Conservation (phyloP, 2,888 invertebrate species). For the Xylophagus ater region DNA sequence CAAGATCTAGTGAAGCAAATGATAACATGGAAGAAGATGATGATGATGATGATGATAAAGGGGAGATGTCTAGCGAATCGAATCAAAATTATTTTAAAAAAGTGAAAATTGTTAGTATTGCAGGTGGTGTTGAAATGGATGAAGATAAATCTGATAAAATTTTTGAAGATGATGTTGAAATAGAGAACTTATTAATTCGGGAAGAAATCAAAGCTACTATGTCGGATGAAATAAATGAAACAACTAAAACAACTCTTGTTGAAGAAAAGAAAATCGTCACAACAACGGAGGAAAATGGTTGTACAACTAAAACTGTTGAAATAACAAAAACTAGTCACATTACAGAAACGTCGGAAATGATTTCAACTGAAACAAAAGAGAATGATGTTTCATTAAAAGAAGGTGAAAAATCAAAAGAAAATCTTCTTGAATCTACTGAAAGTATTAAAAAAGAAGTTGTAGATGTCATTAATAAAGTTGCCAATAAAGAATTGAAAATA, state of each 20-base stretch:
- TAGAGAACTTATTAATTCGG: neutral
- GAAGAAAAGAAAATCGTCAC: neutral
- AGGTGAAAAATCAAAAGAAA: no score
- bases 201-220: neutral
- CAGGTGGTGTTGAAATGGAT: neutral
- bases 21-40: neutral
- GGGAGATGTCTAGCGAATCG: neutral
- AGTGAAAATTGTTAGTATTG: neutral
- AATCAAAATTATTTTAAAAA: neutral
- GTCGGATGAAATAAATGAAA: neutral
- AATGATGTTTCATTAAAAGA: no score
- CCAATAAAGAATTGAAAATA: neutral
- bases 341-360: no score
- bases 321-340: neutral
- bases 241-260: neutral
- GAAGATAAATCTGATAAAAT: neutral
- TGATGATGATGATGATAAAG: conserved; percentile 2
- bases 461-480: neutral
- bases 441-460: neutral
- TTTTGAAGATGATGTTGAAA: neutral
- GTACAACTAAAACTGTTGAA: neutral
- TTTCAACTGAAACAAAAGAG: no score
- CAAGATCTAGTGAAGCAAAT: neutral
- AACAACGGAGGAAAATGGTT: neutral
- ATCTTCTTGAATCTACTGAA: neutral